Evolutionary conservation across 2,113 vertebrate genomes (phyloP).

Genomic region (Gobio gobio): DNA sequence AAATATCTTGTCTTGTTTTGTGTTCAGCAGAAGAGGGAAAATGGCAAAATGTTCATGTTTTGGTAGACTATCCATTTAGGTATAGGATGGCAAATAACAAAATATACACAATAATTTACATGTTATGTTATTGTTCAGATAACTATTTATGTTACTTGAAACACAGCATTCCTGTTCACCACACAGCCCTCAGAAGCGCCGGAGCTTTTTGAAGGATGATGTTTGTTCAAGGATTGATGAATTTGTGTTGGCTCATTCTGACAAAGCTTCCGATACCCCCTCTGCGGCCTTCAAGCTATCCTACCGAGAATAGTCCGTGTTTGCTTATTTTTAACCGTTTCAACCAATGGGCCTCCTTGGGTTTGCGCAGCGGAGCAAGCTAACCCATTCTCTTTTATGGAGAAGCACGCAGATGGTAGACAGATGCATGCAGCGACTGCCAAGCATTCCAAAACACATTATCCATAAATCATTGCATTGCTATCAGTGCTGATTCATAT

Average conservation of each 20-base stretch:
- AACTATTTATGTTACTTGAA: conserved; percentile 20
- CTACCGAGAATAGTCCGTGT: conserved; percentile 32
- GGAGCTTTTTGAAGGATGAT: conserved; percentile 20
- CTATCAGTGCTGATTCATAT: conserved; percentile 67
- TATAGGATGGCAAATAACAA: not conserved
- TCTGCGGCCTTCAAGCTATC: conserved; percentile 29
- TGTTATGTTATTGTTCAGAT: not conserved
- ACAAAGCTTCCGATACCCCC: conserved; percentile 48
- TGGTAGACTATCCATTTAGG: no score
- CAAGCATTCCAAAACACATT: conserved; percentile 67
- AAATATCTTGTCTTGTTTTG: no score
- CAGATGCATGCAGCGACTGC: conserved; percentile 67
- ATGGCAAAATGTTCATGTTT: no score
- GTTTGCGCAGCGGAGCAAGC: conserved; percentile 17
- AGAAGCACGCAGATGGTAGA: conserved; percentile 66
- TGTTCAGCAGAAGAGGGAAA: no score
- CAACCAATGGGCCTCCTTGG: conserved; percentile 33
- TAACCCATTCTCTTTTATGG: conserved; percentile 56
- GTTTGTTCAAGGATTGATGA: conserved; percentile 45
- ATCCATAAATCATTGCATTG: conserved; percentile 68
- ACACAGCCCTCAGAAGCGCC: not conserved
- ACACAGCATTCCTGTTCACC: not conserved
- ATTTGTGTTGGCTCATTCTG: conserved; percentile 44
- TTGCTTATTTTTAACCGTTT: conserved; percentile 53
- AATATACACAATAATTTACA: not conserved